phyloP scores from a whole-genome alignment of 2,797 vertebrate species.

The Cottoperca gobio region DNA sequence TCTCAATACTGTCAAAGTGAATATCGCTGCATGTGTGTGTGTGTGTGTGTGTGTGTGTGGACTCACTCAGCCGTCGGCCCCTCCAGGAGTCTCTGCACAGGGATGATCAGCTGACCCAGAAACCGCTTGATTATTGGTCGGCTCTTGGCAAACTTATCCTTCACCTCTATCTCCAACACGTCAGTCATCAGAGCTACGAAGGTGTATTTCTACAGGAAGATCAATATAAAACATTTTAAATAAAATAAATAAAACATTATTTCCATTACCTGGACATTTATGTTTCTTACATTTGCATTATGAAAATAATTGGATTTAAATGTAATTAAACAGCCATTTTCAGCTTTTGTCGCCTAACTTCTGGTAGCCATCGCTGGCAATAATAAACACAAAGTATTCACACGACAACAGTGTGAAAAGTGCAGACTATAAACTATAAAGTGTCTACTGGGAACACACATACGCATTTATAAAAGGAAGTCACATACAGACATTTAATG shows the following conservation, averaged over 20 bases:
- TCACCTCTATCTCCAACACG: slow-evolving; percentile 95
- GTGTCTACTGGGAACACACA: too few relatives aligned
- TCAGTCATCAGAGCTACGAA: slow-evolving; percentile 97
- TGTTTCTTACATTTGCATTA: too few relatives aligned
- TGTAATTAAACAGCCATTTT: too few relatives aligned
- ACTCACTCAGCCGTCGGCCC: slow-evolving; percentile 92
- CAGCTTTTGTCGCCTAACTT: too few relatives aligned
- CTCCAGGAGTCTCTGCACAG: slow-evolving; percentile 93
- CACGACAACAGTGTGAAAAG: too few relatives aligned
- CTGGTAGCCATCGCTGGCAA: too few relatives aligned
- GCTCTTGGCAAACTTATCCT: slow-evolving; percentile 98
- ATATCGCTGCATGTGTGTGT: not conserved
- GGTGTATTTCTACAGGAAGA: slow-evolving; percentile 90
- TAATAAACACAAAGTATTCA: too few relatives aligned
- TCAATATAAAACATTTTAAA: not conserved
- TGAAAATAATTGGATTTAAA: too few relatives aligned
- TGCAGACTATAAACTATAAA: too few relatives aligned
- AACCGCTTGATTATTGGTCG: slow-evolving; percentile 98
- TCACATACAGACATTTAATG: too few relatives aligned
- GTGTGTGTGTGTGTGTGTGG: not conserved
- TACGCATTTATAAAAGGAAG: too few relatives aligned
- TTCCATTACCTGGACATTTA: not conserved
- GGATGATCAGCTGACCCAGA: slow-evolving; percentile 94
- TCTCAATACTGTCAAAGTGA: not conserved
- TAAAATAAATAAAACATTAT: too few relatives aligned